Conservation (phyloP, 2,113 vertebrate genomes). For the Leptodactylus fuscus region DNA sequence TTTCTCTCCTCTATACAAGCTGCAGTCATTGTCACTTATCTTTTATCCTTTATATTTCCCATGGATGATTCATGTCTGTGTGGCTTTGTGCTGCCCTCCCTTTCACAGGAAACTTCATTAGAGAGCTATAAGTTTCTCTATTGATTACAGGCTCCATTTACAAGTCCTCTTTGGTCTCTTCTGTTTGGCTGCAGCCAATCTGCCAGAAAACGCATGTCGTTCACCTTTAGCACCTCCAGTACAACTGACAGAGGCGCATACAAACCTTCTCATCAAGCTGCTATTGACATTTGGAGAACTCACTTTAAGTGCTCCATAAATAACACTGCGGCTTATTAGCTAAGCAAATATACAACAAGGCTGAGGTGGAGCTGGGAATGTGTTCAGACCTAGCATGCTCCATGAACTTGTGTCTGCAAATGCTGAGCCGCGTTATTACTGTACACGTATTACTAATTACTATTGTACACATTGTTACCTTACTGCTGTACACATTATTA, state of each 20-base stretch:
- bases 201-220: constrained; percentile 71
- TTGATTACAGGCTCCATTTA: constrained; percentile 79
- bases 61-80: constrained; percentile 93
- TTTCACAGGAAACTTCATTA: constrained; percentile 89
- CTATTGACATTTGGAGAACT: constrained; percentile 70
- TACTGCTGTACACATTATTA: no score
- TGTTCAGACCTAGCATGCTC: no score
- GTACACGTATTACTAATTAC: no score
- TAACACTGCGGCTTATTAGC: constrained; percentile 47
- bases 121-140: constrained; percentile 85
- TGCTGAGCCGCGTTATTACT: no score
- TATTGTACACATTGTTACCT: no score
- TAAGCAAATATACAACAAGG: constrained; percentile 41
- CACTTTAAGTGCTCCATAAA: constrained; percentile 58
- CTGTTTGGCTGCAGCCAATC: constrained; percentile 76
- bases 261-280: constrained; percentile 72
- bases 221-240: constrained; percentile 72
- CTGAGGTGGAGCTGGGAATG: constrained; percentile 9
- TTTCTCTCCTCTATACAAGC: constrained; percentile 90
- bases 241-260: constrained; percentile 72
- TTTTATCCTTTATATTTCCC: constrained; percentile 95
- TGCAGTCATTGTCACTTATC: constrained; percentile 88
- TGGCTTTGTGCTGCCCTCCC: constrained; percentile 83
- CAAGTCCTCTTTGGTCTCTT: constrained; percentile 78
- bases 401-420: no score